Evolutionary conservation across 2,797 vertebrate species (phyloP), one percentile per base, ranked within the genome.

Genomic region (Geotrypetes seraphini): DNA sequence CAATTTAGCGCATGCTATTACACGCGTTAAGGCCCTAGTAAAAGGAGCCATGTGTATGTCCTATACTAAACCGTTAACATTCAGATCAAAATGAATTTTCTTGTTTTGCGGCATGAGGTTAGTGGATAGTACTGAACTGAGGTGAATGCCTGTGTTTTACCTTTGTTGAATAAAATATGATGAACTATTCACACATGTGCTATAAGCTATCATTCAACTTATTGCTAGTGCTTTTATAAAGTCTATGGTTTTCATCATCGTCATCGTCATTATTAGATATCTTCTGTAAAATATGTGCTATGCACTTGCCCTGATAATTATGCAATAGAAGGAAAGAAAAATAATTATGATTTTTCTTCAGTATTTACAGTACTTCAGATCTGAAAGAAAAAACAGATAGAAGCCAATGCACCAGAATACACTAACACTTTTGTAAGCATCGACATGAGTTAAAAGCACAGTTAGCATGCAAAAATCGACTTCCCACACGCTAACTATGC

Each of bases 161-260:
- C 16, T 47, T 34, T 4, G 52, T 30, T 8, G 15, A 53, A 33
- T 39, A 50, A 56, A 43, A 36, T 22, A 40, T 32, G 39, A 47
- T 62, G 11, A 64, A 29, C 47, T 36, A 19, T 34, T 57, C 57
- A 63, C 40, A 58, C 36, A 28, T 47, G 44, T 63, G 43, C 57
- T 53, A 43, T 68, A 67, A 71, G 51, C 59, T 53, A 41, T 45
- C 53, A 50, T 60, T 60, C 53, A 54, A 16, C 50, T 71, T 75
- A 70, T 71, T 75, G 71, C 69, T 73, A 63, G 68, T 61, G 41
- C 63, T 48, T 59, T 68, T 35, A n/a, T 33, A 36, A 61, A 65
- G 30, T 60, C 53, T 40, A 14, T 47, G 39, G 27, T 33, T 44
- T 66, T 37, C 50, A 44, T 25, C 42, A 50, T 38, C 29, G 8